phyloP scores from a whole-genome alignment of 2,888 invertebrate species.

The Drosophila nigricruria region DNA sequence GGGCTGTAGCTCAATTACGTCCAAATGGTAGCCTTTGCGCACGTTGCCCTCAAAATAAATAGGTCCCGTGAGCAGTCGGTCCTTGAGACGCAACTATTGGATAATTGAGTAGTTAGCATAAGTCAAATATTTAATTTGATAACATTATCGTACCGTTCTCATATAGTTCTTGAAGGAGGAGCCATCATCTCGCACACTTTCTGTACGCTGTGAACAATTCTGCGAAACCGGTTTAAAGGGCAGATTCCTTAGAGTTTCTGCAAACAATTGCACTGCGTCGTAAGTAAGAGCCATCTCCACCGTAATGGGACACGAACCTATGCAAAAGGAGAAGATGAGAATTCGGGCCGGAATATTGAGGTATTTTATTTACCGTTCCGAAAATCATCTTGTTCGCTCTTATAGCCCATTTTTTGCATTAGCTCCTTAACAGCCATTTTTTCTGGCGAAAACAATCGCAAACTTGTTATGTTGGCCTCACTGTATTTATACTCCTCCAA shows the following conservation, averaged over 20 bases:
- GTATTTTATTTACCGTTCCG: slow-evolving; percentile 67
- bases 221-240: slow-evolving; percentile 86
- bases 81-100: slow-evolving; percentile 66
- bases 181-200: slow-evolving; percentile 91
- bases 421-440: slow-evolving; percentile 86
- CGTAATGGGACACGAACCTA: slow-evolving; percentile 84
- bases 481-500: slow-evolving; percentile 91
- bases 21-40: slow-evolving; percentile 89
- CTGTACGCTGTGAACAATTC: slow-evolving; percentile 86
- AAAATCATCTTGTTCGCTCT: slow-evolving; percentile 66
- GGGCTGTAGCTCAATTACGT: slow-evolving; percentile 88
- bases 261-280: slow-evolving; percentile 93
- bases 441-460: slow-evolving; percentile 89
- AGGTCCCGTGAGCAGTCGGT: slow-evolving; percentile 88
- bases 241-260: slow-evolving; percentile 90
- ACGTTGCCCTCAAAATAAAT: slow-evolving; percentile 93
- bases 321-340: accelerated
- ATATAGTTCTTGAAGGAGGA: slow-evolving; percentile 93
- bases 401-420: slow-evolving; percentile 71
- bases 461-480: slow-evolving; percentile 93
- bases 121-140: too few species aligned
- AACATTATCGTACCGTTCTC: slow-evolving; percentile 74
- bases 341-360: background rate
- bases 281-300: slow-evolving; percentile 93
- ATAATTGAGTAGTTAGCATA: background rate